Evolutionary conservation across 2,888 invertebrate genomes (phyloP).

Genomic region (Gasteruption jaculator): DNA sequence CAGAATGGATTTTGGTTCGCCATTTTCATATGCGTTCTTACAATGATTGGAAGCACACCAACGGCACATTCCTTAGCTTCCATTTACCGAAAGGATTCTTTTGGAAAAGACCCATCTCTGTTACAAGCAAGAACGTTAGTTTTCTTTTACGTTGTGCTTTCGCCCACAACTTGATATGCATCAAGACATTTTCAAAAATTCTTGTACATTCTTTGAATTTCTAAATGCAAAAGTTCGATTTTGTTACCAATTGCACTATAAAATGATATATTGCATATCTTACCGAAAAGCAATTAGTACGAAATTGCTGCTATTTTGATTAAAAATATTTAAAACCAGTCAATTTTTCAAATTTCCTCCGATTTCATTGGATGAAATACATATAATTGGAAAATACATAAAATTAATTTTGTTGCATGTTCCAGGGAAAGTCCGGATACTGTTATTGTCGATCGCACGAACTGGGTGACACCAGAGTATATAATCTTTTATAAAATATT

Average conservation of each 20-base stretch:
- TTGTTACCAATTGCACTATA: no score
- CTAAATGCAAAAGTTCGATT: no score
- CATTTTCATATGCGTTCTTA: slow-evolving; percentile 55
- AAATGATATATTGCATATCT: no score
- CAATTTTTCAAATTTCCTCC: no score
- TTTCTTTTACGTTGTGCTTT: no score
- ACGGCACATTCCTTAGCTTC: slow-evolving; percentile 59
- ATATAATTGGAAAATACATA: slow-evolving; percentile 1
- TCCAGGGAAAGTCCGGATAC: slow-evolving; percentile 41
- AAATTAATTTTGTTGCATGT: slow-evolving; percentile 7
- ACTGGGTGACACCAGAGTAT: slow-evolving; percentile 45
- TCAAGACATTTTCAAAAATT: no score
- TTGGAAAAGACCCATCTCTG: slow-evolving; percentile 28
- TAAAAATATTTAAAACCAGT: no score
- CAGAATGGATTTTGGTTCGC: slow-evolving; percentile 72
- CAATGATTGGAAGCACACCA: slow-evolving; percentile 62
- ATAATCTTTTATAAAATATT: slow-evolving; percentile 17
- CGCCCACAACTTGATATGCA: no score
- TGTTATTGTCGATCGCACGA: slow-evolving; percentile 35
- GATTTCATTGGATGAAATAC: not conserved
- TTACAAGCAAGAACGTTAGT: slow-evolving; percentile 40
- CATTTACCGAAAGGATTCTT: slow-evolving; percentile 48
- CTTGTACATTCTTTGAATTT: no score
- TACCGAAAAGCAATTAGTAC: no score
- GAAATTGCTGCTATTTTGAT: no score